phyloP scores from a whole-genome alignment of 2,113 vertebrate species.

The Poeciliopsis prolifica region DNA sequence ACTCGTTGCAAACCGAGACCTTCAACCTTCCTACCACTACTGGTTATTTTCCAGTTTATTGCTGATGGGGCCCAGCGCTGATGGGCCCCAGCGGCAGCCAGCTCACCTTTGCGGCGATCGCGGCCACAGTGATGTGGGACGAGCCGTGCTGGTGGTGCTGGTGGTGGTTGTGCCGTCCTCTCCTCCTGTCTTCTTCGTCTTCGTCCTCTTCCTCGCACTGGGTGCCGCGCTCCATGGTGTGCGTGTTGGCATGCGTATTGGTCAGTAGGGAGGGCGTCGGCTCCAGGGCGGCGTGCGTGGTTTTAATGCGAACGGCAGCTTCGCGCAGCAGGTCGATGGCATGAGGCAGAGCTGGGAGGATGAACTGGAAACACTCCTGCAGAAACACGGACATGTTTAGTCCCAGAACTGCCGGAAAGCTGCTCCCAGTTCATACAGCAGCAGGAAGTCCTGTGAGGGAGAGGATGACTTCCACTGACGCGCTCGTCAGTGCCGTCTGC shows the following conservation, averaged over 20 bases:
- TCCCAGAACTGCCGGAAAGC: no score
- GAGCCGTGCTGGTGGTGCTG: conserved; percentile 90
- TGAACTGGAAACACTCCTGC: conserved; percentile 99
- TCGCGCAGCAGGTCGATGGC: conserved; percentile 98
- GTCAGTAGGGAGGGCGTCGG: conserved; percentile 89
- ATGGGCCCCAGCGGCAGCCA: background rate
- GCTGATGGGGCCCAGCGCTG: background rate
- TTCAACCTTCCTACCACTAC: conserved; percentile 16
- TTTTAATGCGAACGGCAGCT: conserved; percentile 93
- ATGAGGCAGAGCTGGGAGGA: conserved; percentile 98
- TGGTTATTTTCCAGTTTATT: no score
- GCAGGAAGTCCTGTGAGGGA: no score
- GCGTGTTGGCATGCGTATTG: conserved; percentile 87
- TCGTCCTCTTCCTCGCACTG: conserved; percentile 96
- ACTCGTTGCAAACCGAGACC: conserved; percentile 32
- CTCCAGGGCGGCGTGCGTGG: conserved; percentile 94
- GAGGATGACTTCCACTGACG: no score
- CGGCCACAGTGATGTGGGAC: conserved; percentile 97
- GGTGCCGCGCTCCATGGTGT: conserved; percentile 97
- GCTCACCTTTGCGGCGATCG: conserved; percentile 96
- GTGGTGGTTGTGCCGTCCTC: conserved; percentile 81
- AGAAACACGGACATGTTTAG: conserved; percentile 12
- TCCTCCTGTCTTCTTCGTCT: conserved; percentile 63
- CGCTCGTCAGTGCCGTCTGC: no score
- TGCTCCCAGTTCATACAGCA: no score